Conservation (phyloP, 2,113 vertebrate species). For the Aptenodytes patagonicus region DNA sequence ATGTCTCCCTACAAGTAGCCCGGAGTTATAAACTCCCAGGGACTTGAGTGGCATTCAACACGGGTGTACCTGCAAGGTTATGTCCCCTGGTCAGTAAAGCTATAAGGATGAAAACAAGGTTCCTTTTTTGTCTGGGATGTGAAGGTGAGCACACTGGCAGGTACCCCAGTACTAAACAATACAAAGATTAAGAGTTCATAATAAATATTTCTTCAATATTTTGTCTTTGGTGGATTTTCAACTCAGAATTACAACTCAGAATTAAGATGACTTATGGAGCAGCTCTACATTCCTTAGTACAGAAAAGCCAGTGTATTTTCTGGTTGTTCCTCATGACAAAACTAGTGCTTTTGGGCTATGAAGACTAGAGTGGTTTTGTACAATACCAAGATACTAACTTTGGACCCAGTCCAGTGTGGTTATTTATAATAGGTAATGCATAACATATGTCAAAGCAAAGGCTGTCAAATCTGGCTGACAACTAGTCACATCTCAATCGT, state of each 20-base stretch:
- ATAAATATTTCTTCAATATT: neutral
- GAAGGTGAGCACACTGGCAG: neutral
- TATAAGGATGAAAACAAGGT: neutral
- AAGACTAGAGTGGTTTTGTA: neutral
- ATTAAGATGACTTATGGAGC: neutral
- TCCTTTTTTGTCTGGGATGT: neutral
- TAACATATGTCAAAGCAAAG: slow-evolving; percentile 39
- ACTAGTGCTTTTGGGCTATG: neutral
- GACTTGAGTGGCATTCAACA: neutral
- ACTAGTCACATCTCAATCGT: neutral
- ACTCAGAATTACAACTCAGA: neutral
- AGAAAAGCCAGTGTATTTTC: neutral
- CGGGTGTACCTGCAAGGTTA: neutral
- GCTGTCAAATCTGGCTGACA: slow-evolving; percentile 46
- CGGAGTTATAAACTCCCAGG: neutral
- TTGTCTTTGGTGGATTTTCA: neutral
- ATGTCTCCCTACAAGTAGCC: neutral
- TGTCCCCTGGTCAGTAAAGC: neutral
- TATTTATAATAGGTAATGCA: neutral
- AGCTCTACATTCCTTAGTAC: neutral
- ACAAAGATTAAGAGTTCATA: neutral
- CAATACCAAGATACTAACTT: neutral
- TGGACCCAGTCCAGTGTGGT: neutral
- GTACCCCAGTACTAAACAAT: neutral
- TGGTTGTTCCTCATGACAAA: neutral